Evolutionary conservation across 92 coral and sea anemone species (phyloP).

Genomic region (Parazoanthus darwini): DNA sequence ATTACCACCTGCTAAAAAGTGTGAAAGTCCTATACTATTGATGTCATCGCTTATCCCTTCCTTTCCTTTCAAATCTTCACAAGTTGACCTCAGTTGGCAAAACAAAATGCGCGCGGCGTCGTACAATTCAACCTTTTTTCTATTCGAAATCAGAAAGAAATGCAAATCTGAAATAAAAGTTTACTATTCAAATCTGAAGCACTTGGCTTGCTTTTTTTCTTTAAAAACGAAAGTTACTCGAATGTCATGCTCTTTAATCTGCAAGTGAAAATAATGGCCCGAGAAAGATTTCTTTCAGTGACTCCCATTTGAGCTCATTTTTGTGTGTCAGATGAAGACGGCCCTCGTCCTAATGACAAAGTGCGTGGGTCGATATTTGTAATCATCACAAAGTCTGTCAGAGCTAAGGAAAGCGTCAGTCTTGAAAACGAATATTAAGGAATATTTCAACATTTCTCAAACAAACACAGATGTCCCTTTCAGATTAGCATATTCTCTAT

Average conservation of each 20-base stretch:
- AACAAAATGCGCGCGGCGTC: neutral
- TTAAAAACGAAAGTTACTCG: neutral
- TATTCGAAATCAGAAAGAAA: neutral
- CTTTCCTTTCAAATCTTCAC: neutral
- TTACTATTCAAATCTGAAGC: neutral
- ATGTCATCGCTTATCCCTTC: neutral
- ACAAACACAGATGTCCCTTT: conserved; percentile 40
- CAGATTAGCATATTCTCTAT: conserved; percentile 42
- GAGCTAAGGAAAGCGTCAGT: conserved; percentile 23
- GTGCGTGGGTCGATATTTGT: conserved; percentile 61
- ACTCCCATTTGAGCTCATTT: conserved; percentile 8
- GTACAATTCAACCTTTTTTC: neutral
- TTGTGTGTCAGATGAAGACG: conserved; percentile 9
- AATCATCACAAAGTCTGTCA: conserved; percentile 33
- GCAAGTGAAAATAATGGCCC: conserved; percentile 8
- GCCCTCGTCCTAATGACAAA: conserved; percentile 33
- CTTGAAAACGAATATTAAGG: conserved; percentile 29
- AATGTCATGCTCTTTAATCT: neutral
- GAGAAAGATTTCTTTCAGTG: neutral
- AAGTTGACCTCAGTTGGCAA: neutral
- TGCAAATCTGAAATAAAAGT: neutral
- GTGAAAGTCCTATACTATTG: neutral
- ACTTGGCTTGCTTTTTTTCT: neutral
- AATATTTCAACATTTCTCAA: conserved; percentile 41
- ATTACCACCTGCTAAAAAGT: conserved; percentile 14